Conservation (phyloP, 2,797 vertebrate genomes). For the Hydrolagus colliei region DNA sequence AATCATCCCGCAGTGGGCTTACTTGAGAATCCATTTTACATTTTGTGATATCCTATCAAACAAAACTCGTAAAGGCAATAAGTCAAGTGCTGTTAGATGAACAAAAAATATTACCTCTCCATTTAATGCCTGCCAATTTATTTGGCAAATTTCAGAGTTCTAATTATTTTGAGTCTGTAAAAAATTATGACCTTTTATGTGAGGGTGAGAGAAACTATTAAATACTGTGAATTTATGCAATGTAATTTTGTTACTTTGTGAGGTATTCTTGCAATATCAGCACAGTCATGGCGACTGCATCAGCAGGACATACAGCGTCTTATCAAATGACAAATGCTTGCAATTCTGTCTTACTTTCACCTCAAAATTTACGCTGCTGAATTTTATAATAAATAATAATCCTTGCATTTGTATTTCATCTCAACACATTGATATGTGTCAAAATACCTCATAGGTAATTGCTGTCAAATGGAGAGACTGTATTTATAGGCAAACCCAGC, state of each 20-base stretch:
- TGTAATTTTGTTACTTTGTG: conserved; percentile 29
- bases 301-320: background rate
- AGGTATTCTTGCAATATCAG: conserved; percentile 29
- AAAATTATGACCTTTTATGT: conserved; percentile 26
- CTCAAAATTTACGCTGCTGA: background rate
- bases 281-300: conserved; percentile 8
- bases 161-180: conserved; percentile 32
- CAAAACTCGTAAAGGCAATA: conserved; percentile 29
- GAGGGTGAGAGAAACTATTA: conserved; percentile 32
- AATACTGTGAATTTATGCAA: conserved; percentile 30
- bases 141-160: conserved; percentile 29
- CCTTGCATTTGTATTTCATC: no score
- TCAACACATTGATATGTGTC: no score
- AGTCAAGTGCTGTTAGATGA: conserved; percentile 18
- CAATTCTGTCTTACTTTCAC: conserved; percentile 2
- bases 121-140: conserved; percentile 31
- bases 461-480: no score
- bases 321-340: conserved; percentile 24
- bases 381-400: no score
- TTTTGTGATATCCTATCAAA: conserved; percentile 30
- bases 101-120: conserved; percentile 32
- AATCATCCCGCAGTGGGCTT: conserved; percentile 24
- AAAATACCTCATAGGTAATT: no score
- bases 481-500: no score
- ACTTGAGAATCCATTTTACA: conserved; percentile 23